A percentile compares a stretch with the other conserved stretches of the same genome.
Conservation (phyloP, 1,140 invertebrate species). For the Helicorthomorpha holstii region DNA sequence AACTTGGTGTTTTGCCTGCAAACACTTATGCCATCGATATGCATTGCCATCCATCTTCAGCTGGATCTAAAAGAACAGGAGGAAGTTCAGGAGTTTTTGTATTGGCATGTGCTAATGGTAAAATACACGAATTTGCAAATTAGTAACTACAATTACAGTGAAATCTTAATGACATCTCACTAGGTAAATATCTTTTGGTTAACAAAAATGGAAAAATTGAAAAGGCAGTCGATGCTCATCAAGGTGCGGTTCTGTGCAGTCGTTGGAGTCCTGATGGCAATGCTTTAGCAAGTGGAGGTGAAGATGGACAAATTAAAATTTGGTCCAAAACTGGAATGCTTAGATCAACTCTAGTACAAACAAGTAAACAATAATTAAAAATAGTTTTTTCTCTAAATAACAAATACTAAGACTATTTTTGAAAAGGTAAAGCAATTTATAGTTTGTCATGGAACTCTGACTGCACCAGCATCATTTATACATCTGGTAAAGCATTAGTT, state of each 20-base stretch:
- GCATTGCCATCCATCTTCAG: constrained; percentile 54
- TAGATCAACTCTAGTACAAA: constrained; percentile 70
- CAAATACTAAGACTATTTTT: neutral
- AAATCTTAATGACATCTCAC: constrained; percentile 7
- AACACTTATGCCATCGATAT: constrained; percentile 77
- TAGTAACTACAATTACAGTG: neutral
- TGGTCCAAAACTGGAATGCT: constrained; percentile 94
- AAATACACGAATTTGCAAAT: neutral
- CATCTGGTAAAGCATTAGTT: constrained; percentile 59
- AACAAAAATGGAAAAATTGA: constrained; percentile 79
- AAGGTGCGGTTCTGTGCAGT: constrained; percentile 50
- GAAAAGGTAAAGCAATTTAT: constrained; percentile 49
- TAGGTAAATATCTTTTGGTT: constrained; percentile 74
- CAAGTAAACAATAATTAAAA: constrained; percentile 25
- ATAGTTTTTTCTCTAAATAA: too few relatives aligned
- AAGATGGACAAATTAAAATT: constrained; percentile 90
- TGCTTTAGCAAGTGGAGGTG: constrained; percentile 75
- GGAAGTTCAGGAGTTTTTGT: constrained; percentile 60
- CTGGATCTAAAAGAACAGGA: constrained; percentile 41
- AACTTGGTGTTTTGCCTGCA: constrained; percentile 54
- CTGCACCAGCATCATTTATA: constrained; percentile 63
- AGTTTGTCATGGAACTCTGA: constrained; percentile 74
- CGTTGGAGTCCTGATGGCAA: constrained; percentile 85
- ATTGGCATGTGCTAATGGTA: constrained; percentile 74
- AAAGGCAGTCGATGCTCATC: constrained; percentile 79